Evolutionary conservation across 2,113 vertebrate species (phyloP).

Genomic region (Pangasianodon gigas): DNA sequence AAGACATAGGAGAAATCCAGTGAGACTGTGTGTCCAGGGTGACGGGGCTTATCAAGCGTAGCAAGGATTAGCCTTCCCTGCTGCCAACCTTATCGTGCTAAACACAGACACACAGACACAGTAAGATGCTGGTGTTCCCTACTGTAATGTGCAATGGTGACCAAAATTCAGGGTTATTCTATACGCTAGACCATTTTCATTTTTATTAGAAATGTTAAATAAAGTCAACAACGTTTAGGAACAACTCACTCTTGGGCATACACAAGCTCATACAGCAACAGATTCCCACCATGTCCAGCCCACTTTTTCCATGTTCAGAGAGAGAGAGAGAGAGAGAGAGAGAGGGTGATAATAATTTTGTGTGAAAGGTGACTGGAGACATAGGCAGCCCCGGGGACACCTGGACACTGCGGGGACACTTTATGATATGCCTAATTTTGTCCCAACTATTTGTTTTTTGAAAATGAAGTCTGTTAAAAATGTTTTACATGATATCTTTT

Average conservation of each 20-base stretch:
- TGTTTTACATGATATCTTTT: no score
- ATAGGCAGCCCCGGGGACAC: no score
- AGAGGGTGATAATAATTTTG: not conserved
- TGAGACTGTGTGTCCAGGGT: not conserved
- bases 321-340: no score
- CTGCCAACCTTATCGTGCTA: conserved; percentile 21
- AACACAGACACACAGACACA: not conserved
- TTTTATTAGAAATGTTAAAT: not conserved
- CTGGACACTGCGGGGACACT: no score
- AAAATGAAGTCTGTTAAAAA: no score
- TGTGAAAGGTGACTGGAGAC: no score
- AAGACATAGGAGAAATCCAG: not conserved
- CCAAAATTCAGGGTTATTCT: not conserved
- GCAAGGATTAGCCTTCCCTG: conserved; percentile 37
- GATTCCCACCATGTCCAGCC: not conserved
- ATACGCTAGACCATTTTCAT: not conserved
- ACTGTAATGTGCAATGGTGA: not conserved
- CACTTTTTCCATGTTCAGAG: no score
- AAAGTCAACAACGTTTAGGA: not conserved
- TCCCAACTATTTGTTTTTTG: no score
- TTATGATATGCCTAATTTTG: no score
- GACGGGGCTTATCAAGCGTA: conserved; percentile 2
- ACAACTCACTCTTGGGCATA: not conserved
- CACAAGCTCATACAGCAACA: not conserved
- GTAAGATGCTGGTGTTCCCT: not conserved